Base-by-base conservation (phyloP, 1,140 invertebrate genomes). In the Tetragonula clypearis region DNA sequence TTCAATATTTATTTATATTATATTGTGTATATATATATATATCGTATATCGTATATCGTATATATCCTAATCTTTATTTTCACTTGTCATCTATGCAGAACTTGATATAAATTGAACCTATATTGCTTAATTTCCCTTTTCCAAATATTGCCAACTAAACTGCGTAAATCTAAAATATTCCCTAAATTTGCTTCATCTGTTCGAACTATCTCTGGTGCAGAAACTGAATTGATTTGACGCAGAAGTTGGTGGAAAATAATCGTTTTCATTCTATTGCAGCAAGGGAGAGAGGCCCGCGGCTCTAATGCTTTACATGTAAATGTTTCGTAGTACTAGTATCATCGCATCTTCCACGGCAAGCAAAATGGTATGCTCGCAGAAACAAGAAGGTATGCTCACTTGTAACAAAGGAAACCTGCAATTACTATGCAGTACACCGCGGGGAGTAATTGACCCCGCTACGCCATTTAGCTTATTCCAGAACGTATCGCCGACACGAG, bases 381-480 rank as follows among this genome's bases (percentile, higher is more conserved):
- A 35, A 72, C 79, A 74, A 65, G 71, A 12, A 19, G 19, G 58
- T 66, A 71, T 53, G 17, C 74, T 65, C 55, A 82, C 80, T 82
- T 66, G 80, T 82, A 82, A 82, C 80, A 72, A 82, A 82, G 80
- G 56, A 75, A 74, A 26, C 26, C 26, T 14, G 80, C 80, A 75
- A 74, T 82, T 82, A 35, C 71, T 82, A 74, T 62, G 65, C 56
- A 75, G 56, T 71, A 26, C 56, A 62, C 80, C 71, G 53, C 41
- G 15, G 80, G 80, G 80, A 82, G 71, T 82, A 82, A 82, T 82
- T 82, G 80, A 82, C 80, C 71, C 21, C 9, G 23, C 35, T 58
- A 41, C 65, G 65, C 58, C 56, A 49, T 56, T 74, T 74, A 65
- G 69, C 5, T 8, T 55, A 58, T 41, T 53, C 30, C 12, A 12